These are phyloP conservation scores for Darevskia nairensis DNA, from an alignment of 2,797 vertebrate genomes.

Conservation along the genomic window DNA sequence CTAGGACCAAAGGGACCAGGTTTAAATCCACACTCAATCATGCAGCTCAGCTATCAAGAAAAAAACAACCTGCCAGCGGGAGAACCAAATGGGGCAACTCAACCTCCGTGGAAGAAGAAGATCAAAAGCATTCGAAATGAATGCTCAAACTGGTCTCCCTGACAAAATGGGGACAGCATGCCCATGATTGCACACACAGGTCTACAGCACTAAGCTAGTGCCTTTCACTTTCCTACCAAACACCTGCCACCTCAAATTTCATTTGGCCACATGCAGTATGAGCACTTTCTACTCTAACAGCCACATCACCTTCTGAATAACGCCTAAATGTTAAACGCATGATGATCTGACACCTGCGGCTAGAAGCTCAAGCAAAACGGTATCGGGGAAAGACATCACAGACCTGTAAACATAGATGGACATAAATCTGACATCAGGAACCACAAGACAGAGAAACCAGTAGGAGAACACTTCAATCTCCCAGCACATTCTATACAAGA, in stretches of 20 bases:
- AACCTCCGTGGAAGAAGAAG: not conserved
- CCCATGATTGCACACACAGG: not conserved
- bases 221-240: not conserved
- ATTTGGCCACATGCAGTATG: not conserved
- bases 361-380: not conserved
- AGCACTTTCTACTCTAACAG: not conserved
- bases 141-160: not conserved
- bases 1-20: not conserved
- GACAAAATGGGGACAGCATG: not conserved
- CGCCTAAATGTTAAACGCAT: not conserved
- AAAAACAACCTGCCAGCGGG: not conserved
- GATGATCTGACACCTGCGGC: not conserved
- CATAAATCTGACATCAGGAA: no score
- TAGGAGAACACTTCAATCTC: no score
- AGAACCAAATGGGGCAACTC: not conserved
- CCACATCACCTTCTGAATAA: not conserved
- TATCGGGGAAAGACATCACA: slow-evolving; percentile 21
- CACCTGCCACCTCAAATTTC: not conserved
- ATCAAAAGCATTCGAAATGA: not conserved
- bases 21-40: not conserved
- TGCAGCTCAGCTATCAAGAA: not conserved
- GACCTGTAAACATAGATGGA: slow-evolving; percentile 5
- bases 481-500: no score
- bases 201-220: not conserved
- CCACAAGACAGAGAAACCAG: no score